Evolutionary conservation across 2,113 vertebrate genomes (phyloP), one percentile per base, ranked within the genome.

Genomic region (Pterophyllum scalare): DNA sequence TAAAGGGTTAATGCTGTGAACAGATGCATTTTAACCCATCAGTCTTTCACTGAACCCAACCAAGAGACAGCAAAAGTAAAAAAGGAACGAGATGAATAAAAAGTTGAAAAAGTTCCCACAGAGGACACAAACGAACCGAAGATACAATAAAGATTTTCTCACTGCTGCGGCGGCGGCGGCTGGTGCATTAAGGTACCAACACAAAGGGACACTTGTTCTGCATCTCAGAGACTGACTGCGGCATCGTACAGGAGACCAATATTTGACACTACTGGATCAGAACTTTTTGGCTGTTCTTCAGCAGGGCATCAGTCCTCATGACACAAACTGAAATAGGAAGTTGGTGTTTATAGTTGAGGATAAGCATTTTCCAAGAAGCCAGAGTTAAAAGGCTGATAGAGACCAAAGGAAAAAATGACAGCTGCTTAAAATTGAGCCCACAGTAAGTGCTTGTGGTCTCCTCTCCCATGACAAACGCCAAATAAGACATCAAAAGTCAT

Each of bases 301-400:
- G 75, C 67, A 40, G 49, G 74, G 80, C 78, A 58, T 87, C 80
- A 81, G 57, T 28, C 77, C 62, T 65, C 61, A 64, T 28, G 38
- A 89, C 78, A 58, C 76, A 75, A 81, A 86, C 56, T 82, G 35
- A 89, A 90, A 90, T 84, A 91, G 91, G 92, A 92, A 89, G 86
- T 89, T 19, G 13, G 67, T 93, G 89, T 94, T 91, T 94, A 90
- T 60, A 64, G 82, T 90, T 85, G n/a, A 79, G 64, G 81, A 91
- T 82, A 81, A 88, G 54, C 9, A 14, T 57, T 15, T 15, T 84
- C 86, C 82, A 78, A 80, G 75, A 81, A 80, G 81, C 28, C 54
- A 13, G 22, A 80, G 75, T 81, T 80, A 59, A 62, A 54, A 82
- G 31, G 58, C 38, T 81, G 24, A 89, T 79, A 57, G 83, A 58